Conservation (phyloP, 2,797 vertebrate genomes). For the Sarcoramphus papa region DNA sequence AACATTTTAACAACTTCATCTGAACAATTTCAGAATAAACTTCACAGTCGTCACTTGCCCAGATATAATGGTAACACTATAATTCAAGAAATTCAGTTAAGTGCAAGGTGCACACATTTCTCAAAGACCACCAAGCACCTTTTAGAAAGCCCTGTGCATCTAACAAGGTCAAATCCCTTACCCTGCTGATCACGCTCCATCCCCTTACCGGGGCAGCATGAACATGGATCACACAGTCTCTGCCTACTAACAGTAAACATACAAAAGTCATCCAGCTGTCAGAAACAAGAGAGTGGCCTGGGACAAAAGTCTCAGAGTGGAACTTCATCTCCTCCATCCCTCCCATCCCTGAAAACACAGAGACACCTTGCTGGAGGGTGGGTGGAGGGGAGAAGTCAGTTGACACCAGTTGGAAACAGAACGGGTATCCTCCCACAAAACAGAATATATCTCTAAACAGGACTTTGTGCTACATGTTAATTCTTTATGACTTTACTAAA, state of each 20-base stretch:
- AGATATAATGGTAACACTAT: neutral
- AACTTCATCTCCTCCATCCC: neutral
- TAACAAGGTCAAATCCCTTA: neutral
- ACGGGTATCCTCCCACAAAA: accelerated
- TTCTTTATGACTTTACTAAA: neutral
- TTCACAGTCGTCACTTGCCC: neutral
- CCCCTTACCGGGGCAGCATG: neutral
- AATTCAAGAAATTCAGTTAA: neutral
- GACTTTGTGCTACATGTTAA: neutral
- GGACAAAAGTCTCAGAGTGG: neutral
- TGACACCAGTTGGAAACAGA: neutral
- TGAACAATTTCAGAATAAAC: neutral
- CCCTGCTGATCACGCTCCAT: neutral
- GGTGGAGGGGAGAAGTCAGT: neutral
- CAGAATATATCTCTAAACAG: neutral
- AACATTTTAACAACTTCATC: neutral
- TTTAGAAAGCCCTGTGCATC: neutral
- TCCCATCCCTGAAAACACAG: neutral
- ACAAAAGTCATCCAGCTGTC: neutral
- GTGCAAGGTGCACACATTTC: neutral
- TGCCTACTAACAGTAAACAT: neutral
- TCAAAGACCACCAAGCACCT: neutral
- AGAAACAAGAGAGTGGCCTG: neutral
- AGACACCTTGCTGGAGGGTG: neutral
- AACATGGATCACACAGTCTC: neutral